Percentiles rank a stretch among this genome's conserved stretches.
Conservation (phyloP, 2,888 invertebrate genomes). For the Adineta ricciae region DNA sequence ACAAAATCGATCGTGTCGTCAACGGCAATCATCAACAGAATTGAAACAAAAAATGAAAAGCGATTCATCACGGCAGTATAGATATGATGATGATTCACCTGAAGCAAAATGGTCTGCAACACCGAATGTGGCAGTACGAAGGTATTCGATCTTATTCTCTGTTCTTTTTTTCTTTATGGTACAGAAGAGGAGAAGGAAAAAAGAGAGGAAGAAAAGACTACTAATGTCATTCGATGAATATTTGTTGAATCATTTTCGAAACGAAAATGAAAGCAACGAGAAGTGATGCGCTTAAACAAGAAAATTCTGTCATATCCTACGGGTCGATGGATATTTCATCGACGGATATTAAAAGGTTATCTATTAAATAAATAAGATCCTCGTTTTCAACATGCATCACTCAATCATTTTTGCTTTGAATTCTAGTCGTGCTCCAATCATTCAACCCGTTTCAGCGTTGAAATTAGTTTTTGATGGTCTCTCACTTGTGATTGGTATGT, state of each 20-base stretch:
- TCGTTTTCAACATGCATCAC: no score
- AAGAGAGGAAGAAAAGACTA: background rate
- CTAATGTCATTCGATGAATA: background rate
- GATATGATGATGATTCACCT: background rate
- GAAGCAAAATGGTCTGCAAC: background rate
- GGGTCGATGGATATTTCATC: background rate
- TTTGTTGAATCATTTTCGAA: background rate
- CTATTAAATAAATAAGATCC: no score
- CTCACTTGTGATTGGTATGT: background rate
- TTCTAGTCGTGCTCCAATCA: background rate
- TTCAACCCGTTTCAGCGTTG: background rate
- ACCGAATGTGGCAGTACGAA: background rate
- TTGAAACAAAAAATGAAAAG: background rate
- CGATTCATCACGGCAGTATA: background rate
- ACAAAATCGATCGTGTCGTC: background rate
- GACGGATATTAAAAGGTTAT: background rate
- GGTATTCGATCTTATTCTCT: background rate
- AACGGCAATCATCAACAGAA: background rate
- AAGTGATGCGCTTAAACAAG: background rate
- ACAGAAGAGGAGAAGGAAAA: background rate
- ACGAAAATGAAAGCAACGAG: background rate
- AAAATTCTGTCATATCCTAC: background rate
- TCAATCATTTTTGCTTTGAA: background rate
- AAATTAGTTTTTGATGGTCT: background rate
- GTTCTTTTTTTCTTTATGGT: background rate